Evolutionary conservation across 2,888 invertebrate species (phyloP).

Genomic region (Leistus spinibarbis): DNA sequence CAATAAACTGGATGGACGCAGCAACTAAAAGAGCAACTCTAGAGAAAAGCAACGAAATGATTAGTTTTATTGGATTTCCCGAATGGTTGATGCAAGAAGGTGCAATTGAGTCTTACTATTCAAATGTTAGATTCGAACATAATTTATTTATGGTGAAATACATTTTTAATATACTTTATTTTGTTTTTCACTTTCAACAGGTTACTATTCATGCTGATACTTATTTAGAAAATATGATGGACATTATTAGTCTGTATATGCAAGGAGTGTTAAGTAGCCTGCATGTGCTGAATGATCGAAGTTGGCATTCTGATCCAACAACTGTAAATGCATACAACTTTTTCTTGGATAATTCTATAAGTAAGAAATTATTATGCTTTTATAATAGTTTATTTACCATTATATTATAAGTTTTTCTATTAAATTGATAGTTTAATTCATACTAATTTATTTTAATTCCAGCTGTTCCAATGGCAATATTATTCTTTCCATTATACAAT

Average conservation of each 20-base stretch:
- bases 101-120: conserved; percentile 70
- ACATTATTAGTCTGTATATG: conserved; percentile 64
- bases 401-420: not conserved
- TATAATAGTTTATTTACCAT: not conserved
- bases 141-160: not conserved
- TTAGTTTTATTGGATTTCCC: conserved; percentile 77
- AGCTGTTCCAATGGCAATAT: conserved; percentile 84
- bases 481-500: conserved; percentile 84
- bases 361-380: conserved; percentile 60
- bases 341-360: conserved; percentile 80
- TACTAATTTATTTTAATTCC: conserved; percentile 46
- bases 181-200: conserved; percentile 50
- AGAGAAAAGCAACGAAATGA: conserved; percentile 75
- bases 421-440: not conserved
- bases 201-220: conserved; percentile 62
- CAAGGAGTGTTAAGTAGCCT: conserved; percentile 62
- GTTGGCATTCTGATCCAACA: conserved; percentile 78
- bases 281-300: conserved; percentile 62
- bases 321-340: conserved; percentile 84
- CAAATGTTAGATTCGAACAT: conserved; percentile 59
- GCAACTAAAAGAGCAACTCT: conserved; percentile 74
- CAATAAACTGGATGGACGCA: conserved; percentile 77
- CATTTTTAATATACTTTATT: not conserved
- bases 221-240: conserved; percentile 74
- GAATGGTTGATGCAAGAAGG: conserved; percentile 74